Conservation (phyloP, 2,113 vertebrate genomes). For the Xiphorhynchus elegans region DNA sequence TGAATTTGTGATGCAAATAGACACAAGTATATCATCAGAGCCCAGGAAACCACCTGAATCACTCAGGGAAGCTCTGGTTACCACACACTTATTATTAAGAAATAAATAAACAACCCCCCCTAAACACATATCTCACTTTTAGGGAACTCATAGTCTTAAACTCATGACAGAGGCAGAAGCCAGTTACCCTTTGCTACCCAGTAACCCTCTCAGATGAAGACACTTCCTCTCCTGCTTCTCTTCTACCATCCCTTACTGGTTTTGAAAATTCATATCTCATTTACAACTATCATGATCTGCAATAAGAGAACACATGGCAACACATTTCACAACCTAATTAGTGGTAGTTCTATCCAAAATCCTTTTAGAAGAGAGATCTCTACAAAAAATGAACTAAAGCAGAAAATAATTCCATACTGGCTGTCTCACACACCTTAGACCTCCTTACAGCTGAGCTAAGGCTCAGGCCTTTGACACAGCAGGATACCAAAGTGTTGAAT, state of each 20-base stretch:
- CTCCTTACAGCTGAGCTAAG: neutral
- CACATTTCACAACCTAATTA: neutral
- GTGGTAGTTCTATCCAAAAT: neutral
- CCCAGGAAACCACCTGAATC: neutral
- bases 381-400: neutral
- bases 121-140: neutral
- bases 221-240: neutral
- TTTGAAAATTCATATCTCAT: neutral
- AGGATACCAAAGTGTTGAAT: neutral
- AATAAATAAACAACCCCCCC: neutral
- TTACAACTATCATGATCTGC: neutral
- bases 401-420: neutral
- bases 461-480: neutral
- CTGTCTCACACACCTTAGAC: neutral
- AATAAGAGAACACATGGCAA: neutral
- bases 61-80: neutral
- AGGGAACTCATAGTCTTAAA: neutral
- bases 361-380: neutral
- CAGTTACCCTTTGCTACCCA: neutral
- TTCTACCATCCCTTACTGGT: neutral
- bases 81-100: neutral
- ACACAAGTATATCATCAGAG: neutral
- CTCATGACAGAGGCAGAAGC: neutral
- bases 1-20: constrained; percentile 36
- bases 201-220: neutral